Evolutionary conservation across 2,797 vertebrate species (phyloP).

Genomic region (Podarcis lilfordi): DNA sequence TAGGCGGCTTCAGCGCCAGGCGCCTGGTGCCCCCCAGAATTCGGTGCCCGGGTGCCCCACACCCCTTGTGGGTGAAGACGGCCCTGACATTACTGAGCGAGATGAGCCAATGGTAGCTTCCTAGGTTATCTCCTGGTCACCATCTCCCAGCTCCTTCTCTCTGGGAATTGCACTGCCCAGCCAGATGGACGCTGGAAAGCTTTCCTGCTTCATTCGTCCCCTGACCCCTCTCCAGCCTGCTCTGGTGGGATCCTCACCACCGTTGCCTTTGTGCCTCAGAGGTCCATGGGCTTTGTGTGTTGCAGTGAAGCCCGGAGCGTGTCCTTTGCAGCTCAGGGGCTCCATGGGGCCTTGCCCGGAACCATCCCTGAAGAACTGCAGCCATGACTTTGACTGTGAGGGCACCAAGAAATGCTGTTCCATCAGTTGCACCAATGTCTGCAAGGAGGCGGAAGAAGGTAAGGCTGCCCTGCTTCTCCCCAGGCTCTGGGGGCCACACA

Average conservation of each 20-base stretch:
- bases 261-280: neutral
- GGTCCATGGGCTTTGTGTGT: neutral
- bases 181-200: too few relatives aligned
- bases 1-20: too few relatives aligned
- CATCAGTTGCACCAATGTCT: neutral
- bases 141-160: too few relatives aligned
- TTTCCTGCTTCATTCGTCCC: too few relatives aligned
- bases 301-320: accelerated
- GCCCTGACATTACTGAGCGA: too few relatives aligned
- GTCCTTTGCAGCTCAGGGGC: accelerated
- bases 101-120: too few relatives aligned
- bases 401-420: constrained; percentile 34
- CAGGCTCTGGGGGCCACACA: neutral
- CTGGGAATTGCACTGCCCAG: too few relatives aligned
- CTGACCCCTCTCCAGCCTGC: accelerated
- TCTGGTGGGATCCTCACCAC: neutral
- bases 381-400: neutral
- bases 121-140: too few relatives aligned
- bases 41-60: too few relatives aligned
- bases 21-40: too few relatives aligned
- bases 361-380: neutral
- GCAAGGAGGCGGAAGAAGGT: neutral
- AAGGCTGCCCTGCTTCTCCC: neutral
- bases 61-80: too few relatives aligned
- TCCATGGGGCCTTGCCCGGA: neutral